Conservation (phyloP, 2,113 vertebrate genomes). For the Cavia aperea region DNA sequence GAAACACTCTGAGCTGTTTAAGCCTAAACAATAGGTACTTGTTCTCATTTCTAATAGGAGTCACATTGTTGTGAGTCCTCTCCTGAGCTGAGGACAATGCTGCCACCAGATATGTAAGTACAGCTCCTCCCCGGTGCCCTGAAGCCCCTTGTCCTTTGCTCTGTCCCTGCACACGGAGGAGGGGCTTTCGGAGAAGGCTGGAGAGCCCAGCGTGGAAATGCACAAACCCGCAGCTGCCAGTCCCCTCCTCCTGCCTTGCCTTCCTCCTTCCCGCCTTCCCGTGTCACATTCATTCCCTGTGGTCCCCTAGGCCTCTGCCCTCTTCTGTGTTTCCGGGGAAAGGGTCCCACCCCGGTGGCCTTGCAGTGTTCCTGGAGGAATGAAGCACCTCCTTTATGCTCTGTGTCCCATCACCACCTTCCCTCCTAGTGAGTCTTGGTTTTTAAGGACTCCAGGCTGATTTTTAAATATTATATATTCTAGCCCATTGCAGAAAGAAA, state of each 20-base stretch:
- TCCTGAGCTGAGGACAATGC: slow-evolving; percentile 17
- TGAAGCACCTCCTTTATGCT: neutral
- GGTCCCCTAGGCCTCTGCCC: neutral
- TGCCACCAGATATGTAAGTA: neutral
- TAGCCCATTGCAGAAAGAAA: neutral
- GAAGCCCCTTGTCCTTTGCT: neutral
- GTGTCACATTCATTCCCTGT: neutral
- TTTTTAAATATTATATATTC: neutral
- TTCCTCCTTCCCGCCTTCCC: neutral
- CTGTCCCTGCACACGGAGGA: neutral
- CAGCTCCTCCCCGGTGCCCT: neutral
- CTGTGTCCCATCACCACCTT: neutral
- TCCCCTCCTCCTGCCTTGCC: neutral
- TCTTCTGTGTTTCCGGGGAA: neutral
- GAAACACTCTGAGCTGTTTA: slow-evolving; percentile 57
- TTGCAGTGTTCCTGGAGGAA: neutral
- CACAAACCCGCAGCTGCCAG: neutral
- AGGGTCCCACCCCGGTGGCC: neutral
- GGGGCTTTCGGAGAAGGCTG: neutral
- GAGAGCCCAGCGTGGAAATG: neutral
- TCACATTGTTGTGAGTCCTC: slow-evolving; percentile 9
- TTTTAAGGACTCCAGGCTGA: neutral
- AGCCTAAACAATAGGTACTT: slow-evolving; percentile 64
- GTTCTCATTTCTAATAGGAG: slow-evolving; percentile 55
- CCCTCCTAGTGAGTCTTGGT: neutral